Base-by-base conservation (phyloP, 2,888 invertebrate genomes). In the Xylocampa areola region DNA sequence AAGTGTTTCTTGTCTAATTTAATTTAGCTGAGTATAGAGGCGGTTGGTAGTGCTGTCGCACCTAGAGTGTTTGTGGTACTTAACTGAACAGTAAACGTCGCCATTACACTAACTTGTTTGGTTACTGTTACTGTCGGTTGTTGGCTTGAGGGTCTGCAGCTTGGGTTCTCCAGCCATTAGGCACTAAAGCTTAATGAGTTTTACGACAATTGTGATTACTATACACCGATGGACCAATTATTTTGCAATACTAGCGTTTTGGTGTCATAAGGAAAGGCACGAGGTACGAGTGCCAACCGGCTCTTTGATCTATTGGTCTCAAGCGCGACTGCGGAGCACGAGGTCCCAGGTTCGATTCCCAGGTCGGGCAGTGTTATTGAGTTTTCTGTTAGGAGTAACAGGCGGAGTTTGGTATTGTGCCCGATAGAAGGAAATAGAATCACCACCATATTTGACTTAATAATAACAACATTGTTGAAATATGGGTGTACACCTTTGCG, bases 91-190 rank as follows among this genome's bases (percentile, higher is more conserved):
- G 7, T 63, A 25, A 50, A 19, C 41, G 13, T 13, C 17, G n/a
- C 33, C 35, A 43, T 55, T 43, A 49, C 16, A 57, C 8, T 40
- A 50, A 57, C 54, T 65, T 61, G 53, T 50, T 67, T 30, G 7
- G 41, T 60, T 35, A 23, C 33, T 45, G 44, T 53, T 44, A 50
- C n/a, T n/a, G n/a, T n/a, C n/a, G 33, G 49, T 57, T 67, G 58
- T 60, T 68, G 53, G 47, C 21, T 62, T 44, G 68, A 66, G 65
- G 69, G 67, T 39, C 39, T 36, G 17, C 47, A 67, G 68, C 48
- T 55, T 73, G 71, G 67, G 73, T 33, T 39, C 39, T 51, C 67
- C 60, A n/a, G 49, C 68, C 73, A 77, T 73, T 73, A 76, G 52
- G 54, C 61, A 52, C 58, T 75, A 54, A 62, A 62, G 68, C 58